Conservation (phyloP, 1,140 invertebrate genomes). For the Hormaphis cornu region DNA sequence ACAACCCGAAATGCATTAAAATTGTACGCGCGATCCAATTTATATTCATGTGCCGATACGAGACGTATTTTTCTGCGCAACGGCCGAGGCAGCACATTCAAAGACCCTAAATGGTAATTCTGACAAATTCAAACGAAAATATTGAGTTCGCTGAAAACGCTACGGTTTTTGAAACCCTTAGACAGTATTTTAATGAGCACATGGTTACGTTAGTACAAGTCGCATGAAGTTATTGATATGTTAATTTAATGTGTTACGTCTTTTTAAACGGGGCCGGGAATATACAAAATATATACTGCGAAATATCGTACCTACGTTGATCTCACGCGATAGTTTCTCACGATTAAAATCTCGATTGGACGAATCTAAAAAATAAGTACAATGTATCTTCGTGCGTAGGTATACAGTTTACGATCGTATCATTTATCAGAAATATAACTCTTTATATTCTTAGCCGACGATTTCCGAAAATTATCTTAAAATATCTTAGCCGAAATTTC, state of each 20-base stretch:
- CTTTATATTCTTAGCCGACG: too few species aligned
- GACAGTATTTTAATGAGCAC: background rate
- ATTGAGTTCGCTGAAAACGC: too few species aligned
- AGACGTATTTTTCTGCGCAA: too few species aligned
- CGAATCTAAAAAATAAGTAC: background rate
- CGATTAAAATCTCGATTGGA: background rate
- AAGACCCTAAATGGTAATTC: slow-evolving; percentile 20
- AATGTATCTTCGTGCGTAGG: background rate
- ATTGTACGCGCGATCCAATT: slow-evolving; percentile 1
- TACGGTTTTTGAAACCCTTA: slow-evolving; percentile 2
- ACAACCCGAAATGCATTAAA: too few species aligned
- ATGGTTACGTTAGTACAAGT: background rate
- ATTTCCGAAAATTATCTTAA: too few species aligned
- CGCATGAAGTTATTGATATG: slow-evolving; percentile 23
- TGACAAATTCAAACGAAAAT: too few species aligned
- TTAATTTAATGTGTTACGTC: slow-evolving; percentile 14
- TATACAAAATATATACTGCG: too few species aligned
- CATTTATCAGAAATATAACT: too few species aligned
- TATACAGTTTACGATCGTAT: too few species aligned
- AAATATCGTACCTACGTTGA: too few species aligned
- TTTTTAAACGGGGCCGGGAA: background rate
- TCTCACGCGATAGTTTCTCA: background rate
- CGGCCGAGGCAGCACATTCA: slow-evolving; percentile 2
- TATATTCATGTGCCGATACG: too few species aligned
- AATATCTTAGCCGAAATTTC: too few species aligned